Evolutionary conservation across 2,113 vertebrate species (phyloP), one percentile per base, ranked within the genome.

Genomic region (Macroglossus sobrinus): DNA sequence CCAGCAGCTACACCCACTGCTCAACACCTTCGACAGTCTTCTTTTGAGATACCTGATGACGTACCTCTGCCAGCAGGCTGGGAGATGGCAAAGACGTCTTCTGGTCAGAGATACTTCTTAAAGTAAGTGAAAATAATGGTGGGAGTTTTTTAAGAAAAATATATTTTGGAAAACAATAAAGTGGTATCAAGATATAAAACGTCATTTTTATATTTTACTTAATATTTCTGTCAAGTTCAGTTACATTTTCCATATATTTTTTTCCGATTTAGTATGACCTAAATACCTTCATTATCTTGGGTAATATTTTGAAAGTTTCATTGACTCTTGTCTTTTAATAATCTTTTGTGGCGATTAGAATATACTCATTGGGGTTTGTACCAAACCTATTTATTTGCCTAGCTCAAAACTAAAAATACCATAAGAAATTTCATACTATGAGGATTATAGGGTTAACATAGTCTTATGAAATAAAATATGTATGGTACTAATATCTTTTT

Each of bases 31-130:
- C 99, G 99, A n/a, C 99, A 99, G 97, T 99, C 99, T n/a, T 99
- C 99, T 0, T 99, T 99, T 94, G 99, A 99, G 98, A 99, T 99
- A 93, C 99, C 99, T 0, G 99, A 99, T 40, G 99, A 99, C 26
- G 98, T 99, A 40, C 99, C 99, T 66, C 98, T 99, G 96, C 99
- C 99, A 5, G 99, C 99, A 0, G 99, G 99, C 9, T 99, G 99
- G 99, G 99, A 99, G 98, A 99, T 99, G 99, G 99, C 99, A 47
- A 99, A 99, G 98, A 99, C 99, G 0, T 97, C 99, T 26, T 99
- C 99, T 30, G 99, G 99, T 64, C 99, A 99, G 98, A 99, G 99
- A 99, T 99, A 99, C 98, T 99, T 99, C 93, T 99, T 99, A 95
- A 99, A 99, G 99, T 99, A 98, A 99, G 99, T 99, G 84, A 85